phyloP scores from a whole-genome alignment of 2,888 invertebrate species.

The Acleris holmiana region DNA sequence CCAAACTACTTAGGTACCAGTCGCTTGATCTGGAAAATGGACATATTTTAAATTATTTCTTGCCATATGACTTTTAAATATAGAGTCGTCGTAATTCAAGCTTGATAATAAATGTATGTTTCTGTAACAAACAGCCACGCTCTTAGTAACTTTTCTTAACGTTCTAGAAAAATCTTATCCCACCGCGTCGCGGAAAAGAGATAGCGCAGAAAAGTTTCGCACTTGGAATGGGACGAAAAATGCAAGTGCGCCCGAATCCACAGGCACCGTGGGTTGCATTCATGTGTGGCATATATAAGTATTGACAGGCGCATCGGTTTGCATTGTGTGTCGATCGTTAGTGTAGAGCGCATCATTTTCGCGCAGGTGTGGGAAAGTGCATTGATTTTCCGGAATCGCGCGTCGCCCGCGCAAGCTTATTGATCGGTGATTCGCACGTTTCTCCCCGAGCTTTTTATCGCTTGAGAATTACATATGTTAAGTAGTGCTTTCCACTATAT shows the following conservation, averaged over 20 bases:
- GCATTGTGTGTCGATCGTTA: constrained; percentile 67
- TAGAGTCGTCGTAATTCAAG: too few species aligned
- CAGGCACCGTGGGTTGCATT: constrained; percentile 51
- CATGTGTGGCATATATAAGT: constrained; percentile 73
- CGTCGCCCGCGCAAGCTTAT: constrained; percentile 44
- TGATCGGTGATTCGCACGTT: constrained; percentile 55
- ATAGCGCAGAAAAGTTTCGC: constrained; percentile 27
- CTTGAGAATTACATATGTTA: constrained; percentile 47
- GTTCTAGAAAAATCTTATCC: constrained; percentile 42
- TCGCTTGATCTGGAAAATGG: not conserved
- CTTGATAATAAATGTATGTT: too few species aligned
- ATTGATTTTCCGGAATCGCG: constrained; percentile 54
- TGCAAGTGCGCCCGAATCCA: constrained; percentile 40
- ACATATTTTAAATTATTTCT: too few species aligned
- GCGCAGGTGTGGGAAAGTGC: constrained; percentile 58
- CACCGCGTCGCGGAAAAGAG: constrained; percentile 40
- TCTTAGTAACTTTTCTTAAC: not conserved
- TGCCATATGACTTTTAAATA: too few species aligned
- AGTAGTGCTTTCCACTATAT: constrained; percentile 70
- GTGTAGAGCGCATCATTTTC: constrained; percentile 58
- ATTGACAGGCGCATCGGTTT: constrained; percentile 64
- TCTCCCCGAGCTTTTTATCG: constrained; percentile 58
- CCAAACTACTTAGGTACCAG: not conserved
- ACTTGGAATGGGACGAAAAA: constrained; percentile 42
- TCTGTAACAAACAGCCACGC: too few species aligned